Evolutionary conservation across 2,113 vertebrate species (phyloP).

Genomic region (Muntiacus muntjak): DNA sequence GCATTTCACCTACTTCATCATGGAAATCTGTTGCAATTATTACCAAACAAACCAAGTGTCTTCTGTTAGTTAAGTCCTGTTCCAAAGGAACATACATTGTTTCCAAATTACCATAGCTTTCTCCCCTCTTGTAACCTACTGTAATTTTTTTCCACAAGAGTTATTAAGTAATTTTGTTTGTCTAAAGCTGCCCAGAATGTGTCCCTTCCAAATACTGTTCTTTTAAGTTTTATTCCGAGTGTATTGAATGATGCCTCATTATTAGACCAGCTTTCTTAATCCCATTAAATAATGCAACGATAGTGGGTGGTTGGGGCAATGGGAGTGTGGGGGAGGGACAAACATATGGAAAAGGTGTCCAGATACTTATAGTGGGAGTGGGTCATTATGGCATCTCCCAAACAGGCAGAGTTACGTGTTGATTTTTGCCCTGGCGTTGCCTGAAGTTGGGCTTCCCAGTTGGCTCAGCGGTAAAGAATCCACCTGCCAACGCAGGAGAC

Average conservation of each 20-base stretch:
- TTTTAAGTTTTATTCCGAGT: not conserved
- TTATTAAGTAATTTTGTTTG: constrained; percentile 57
- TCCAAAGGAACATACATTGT: constrained; percentile 46
- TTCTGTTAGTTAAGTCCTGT: constrained; percentile 48
- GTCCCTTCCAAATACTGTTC: constrained; percentile 4
- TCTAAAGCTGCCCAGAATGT: constrained; percentile 20
- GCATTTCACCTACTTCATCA: constrained; percentile 49
- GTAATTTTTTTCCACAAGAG: constrained; percentile 52
- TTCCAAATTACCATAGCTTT: constrained; percentile 56
- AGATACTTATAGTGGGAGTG: not conserved
- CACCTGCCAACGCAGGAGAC: not conserved
- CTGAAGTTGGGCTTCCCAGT: not conserved
- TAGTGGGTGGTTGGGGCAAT: not conserved
- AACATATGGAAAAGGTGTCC: not conserved
- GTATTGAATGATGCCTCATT: constrained; percentile 1
- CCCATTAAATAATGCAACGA: not conserved
- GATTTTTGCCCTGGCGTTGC: not conserved
- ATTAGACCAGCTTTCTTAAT: constrained; percentile 36
- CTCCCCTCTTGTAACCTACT: constrained; percentile 39
- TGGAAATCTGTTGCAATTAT: constrained; percentile 47
- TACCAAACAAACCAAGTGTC: constrained; percentile 44
- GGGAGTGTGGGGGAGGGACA: not conserved
- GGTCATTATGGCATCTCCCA: not conserved
- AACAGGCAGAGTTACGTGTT: not conserved
- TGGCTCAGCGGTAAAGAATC: not conserved